These are phyloP conservation scores for Corythornis cristatus DNA, from an alignment of 2,113 vertebrate species.

Conservation along the genomic window DNA sequence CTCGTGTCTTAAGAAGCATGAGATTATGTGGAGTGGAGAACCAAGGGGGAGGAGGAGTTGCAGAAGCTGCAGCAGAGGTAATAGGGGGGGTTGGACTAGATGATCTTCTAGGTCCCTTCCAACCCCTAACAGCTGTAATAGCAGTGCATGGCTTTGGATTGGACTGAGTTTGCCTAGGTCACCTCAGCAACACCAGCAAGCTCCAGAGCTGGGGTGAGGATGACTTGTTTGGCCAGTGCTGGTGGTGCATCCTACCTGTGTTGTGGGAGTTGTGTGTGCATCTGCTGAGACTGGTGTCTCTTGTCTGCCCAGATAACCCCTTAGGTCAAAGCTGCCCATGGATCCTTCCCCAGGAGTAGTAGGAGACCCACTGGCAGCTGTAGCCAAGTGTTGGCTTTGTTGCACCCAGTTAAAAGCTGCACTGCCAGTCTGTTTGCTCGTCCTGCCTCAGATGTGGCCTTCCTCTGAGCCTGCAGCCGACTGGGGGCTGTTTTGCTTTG, in stretches of 20 bases:
- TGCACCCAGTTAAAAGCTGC: not conserved
- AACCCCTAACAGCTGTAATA: not conserved
- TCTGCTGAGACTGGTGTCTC: not conserved
- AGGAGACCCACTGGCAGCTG: not conserved
- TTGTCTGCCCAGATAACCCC: not conserved
- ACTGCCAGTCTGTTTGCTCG: not conserved
- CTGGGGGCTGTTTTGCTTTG: constrained; percentile 24
- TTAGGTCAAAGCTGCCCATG: not conserved
- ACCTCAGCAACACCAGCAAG: not conserved
- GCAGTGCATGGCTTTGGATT: not conserved
- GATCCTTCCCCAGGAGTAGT: not conserved
- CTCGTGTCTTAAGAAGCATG: not conserved
- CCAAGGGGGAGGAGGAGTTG: not conserved
- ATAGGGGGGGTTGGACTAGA: too few relatives aligned
- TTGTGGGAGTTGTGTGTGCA: not conserved
- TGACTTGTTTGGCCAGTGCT: accelerated
- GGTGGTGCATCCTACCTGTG: not conserved
- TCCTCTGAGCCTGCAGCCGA: constrained; percentile 27
- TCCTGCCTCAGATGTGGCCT: not conserved
- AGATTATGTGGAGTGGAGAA: not conserved
- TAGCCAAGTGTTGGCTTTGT: not conserved
- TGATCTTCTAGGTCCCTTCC: too few relatives aligned
- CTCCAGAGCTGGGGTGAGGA: accelerated
- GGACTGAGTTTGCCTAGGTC: not conserved
- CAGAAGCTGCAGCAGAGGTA: not conserved